A percentile compares a stretch with the other conserved stretches of the same genome.
phyloP scores from a whole-genome alignment of 1,140 invertebrate species.

The Microplitis demolitor region DNA sequence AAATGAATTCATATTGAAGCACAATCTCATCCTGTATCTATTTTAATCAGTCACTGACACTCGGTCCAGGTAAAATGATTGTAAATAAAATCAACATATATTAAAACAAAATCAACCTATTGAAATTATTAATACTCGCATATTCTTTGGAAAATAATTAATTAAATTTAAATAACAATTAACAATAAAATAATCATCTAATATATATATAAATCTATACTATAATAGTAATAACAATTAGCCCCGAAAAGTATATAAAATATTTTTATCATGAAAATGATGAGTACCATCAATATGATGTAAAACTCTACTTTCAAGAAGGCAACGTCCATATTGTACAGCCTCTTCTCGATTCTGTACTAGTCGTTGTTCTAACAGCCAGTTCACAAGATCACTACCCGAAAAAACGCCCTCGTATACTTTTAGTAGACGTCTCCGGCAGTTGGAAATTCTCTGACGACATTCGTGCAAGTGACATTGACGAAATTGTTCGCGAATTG shows the following conservation, averaged over 20 bases:
- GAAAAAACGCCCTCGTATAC: constrained; percentile 81
- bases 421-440: constrained; percentile 71
- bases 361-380: constrained; percentile 81
- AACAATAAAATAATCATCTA: neutral
- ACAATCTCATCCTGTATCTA: neutral
- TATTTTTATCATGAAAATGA: constrained; percentile 77
- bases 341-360: constrained; percentile 77
- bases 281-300: constrained; percentile 80
- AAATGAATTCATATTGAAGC: neutral
- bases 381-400: constrained; percentile 82
- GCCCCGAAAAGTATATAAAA: constrained; percentile 70
- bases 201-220: neutral
- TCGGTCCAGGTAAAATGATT: neutral
- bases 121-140: constrained; percentile 10
- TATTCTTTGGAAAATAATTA: neutral
- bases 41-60: constrained; percentile 6
- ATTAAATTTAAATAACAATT: neutral
- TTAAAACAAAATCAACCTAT: neutral
- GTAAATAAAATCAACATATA: constrained; percentile 1
- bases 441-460: constrained; percentile 74
- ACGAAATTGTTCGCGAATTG: constrained; percentile 87
- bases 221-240: constrained; percentile 28
- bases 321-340: constrained; percentile 78
- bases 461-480: constrained; percentile 84
- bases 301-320: constrained; percentile 83